Percentiles rank a stretch among this genome's conserved stretches.
Conservation (phyloP, 2,888 invertebrate genomes). For the Adineta ricciae region DNA sequence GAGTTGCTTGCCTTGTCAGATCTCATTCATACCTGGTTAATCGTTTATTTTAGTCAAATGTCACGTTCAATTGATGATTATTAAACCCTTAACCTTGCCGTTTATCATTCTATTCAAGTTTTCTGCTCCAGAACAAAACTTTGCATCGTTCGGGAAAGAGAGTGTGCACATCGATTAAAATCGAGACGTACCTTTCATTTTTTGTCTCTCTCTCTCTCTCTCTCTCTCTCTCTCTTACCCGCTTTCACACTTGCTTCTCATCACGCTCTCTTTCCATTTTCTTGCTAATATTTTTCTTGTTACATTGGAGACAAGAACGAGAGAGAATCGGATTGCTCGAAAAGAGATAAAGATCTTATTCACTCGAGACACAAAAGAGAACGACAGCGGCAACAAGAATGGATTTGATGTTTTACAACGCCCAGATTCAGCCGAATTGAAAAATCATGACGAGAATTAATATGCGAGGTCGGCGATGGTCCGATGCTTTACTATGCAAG, state of each 20-base stretch:
- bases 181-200: background rate
- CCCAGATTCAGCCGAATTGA: no score
- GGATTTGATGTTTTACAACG: no score
- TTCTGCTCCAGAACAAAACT: no score
- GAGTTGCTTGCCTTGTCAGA: background rate
- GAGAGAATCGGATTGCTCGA: background rate
- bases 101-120: background rate
- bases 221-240: background rate
- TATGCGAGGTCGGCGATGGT: background rate
- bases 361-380: background rate
- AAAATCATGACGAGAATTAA: background rate
- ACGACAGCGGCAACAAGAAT: background rate
- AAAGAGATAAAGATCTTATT: background rate
- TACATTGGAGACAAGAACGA: background rate
- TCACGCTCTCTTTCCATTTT: no score
- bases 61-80: background rate
- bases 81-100: background rate
- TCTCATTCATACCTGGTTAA: background rate
- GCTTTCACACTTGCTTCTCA: background rate
- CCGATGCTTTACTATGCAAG: background rate
- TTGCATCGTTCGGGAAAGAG: background rate
- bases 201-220: background rate
- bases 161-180: background rate
- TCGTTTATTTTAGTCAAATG: background rate
- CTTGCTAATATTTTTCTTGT: background rate